Percentiles rank a stretch among this genome's conserved stretches.
phyloP scores from a whole-genome alignment of 2,113 vertebrate species.

The Kryptolebias marmoratus region DNA sequence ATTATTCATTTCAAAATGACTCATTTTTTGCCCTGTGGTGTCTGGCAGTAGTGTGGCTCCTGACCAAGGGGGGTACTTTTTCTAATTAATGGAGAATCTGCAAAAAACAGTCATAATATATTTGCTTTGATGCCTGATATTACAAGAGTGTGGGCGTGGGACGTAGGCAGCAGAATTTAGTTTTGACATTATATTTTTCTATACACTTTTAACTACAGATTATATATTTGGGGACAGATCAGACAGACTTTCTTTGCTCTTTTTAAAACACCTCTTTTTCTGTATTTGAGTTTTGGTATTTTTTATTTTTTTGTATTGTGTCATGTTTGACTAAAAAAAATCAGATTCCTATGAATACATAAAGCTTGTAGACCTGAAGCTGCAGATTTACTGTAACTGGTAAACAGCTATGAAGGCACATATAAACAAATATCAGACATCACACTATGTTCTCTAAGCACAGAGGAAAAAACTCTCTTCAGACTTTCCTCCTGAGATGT shows the following conservation, averaged over 20 bases:
- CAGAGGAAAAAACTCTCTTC: conserved; percentile 29
- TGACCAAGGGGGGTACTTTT: conserved; percentile 69
- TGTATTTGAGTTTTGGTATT: accelerated
- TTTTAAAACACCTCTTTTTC: neutral
- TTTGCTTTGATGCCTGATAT: conserved; percentile 67
- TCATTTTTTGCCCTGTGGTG: conserved; percentile 77
- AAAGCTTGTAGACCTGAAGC: conserved; percentile 4
- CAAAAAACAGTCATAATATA: conserved; percentile 72
- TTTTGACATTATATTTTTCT: conserved; percentile 27
- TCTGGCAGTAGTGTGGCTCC: conserved; percentile 67
- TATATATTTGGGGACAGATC: conserved; percentile 7
- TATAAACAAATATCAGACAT: conserved; percentile 41
- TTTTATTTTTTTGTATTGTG: conserved; percentile 4
- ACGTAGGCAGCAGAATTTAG: conserved; percentile 49
- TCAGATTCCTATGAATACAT: conserved; percentile 4
- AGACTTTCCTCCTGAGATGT: conserved; percentile 43
- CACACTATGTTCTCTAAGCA: conserved; percentile 33
- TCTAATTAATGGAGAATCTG: conserved; percentile 80
- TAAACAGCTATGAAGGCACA: conserved; percentile 34
- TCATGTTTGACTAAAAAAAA: conserved; percentile 19
- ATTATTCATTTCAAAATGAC: conserved; percentile 84
- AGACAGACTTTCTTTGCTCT: neutral
- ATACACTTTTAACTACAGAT: neutral
- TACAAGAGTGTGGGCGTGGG: conserved; percentile 51
- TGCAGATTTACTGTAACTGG: neutral